Evolutionary conservation across 2,888 invertebrate genomes (phyloP).

Genomic region (Pollenia griseotomentosa): DNA sequence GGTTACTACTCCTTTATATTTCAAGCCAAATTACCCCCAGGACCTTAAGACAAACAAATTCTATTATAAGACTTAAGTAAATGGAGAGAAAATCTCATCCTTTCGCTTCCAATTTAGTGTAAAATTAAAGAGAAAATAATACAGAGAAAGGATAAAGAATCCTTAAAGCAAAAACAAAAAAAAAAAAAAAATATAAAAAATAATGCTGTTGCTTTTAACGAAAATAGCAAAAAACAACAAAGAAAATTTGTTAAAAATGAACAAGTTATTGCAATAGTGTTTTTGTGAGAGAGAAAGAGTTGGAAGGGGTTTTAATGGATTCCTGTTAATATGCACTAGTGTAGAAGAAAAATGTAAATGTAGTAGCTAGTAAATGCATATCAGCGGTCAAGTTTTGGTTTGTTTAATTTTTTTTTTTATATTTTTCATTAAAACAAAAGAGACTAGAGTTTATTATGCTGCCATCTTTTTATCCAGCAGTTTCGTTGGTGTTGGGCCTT

Average conservation of each 20-base stretch:
- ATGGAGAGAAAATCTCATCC: constrained; percentile 7
- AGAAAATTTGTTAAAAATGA: too few species aligned
- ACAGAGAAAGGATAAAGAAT: neutral
- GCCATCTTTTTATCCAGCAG: constrained; percentile 2
- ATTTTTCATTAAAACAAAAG: constrained; percentile 16
- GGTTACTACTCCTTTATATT: constrained; percentile 41
- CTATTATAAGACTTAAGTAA: constrained; percentile 27
- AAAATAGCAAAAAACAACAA: neutral
- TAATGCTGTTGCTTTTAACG: neutral
- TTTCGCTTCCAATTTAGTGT: neutral
- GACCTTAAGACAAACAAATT: constrained; percentile 35
- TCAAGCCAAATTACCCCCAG: constrained; percentile 38
- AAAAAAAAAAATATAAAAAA: too few species aligned
- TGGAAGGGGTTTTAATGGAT: neutral
- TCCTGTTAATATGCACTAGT: neutral
- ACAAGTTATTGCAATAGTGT: too few species aligned
- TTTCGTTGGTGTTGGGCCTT: neutral
- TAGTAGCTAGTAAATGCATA: neutral
- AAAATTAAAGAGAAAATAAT: neutral
- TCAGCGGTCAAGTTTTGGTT: constrained; percentile 20
- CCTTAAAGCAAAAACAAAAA: too few species aligned
- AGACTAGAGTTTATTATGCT: constrained; percentile 13
- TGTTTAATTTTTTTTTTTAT: neutral
- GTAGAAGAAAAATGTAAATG: neutral
- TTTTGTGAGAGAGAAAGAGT: too few species aligned